Percentiles rank a stretch among this genome's conserved stretches.
phyloP scores from a whole-genome alignment of 1,140 invertebrate genomes.

The Monochamus saltuarius region DNA sequence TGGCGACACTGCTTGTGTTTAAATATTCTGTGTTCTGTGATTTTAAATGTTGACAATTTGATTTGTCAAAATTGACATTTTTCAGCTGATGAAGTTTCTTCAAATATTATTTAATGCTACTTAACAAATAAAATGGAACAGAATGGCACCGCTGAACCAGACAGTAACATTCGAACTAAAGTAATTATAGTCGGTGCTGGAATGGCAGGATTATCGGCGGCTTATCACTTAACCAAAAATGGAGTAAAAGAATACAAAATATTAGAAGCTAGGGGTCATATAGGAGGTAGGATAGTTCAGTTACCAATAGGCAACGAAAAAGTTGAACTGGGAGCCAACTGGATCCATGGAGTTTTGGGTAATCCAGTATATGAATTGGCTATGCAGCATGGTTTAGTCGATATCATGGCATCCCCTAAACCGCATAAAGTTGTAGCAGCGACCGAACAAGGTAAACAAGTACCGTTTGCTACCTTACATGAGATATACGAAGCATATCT shows the following conservation, averaged over 20 bases:
- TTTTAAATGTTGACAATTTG: neutral
- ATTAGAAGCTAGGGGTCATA: conserved; percentile 74
- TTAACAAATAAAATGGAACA: conserved; percentile 19
- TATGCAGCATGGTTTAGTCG: conserved; percentile 76
- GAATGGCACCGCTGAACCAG: conserved; percentile 6
- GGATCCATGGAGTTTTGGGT: conserved; percentile 84
- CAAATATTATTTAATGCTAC: conserved; percentile 18
- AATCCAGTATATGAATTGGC: conserved; percentile 84
- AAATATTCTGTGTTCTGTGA: no score
- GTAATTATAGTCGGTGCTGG: conserved; percentile 84
- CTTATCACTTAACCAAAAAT: conserved; percentile 80
- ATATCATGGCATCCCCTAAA: conserved; percentile 79
- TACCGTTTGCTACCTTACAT: conserved; percentile 78
- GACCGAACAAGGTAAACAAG: conserved; percentile 81
- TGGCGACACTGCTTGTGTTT: no score
- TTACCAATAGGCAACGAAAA: conserved; percentile 69
- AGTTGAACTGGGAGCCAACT: conserved; percentile 88
- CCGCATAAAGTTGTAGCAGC: conserved; percentile 81
- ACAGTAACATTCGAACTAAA: conserved; percentile 51
- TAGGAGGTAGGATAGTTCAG: conserved; percentile 79
- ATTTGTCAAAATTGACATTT: conserved; percentile 10
- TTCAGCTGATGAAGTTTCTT: conserved; percentile 13
- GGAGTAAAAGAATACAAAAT: conserved; percentile 76
- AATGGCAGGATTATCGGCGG: conserved; percentile 82
- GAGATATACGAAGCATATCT: conserved; percentile 90